Conservation (phyloP, 2,113 vertebrate genomes). For the Platichthys flesus region DNA sequence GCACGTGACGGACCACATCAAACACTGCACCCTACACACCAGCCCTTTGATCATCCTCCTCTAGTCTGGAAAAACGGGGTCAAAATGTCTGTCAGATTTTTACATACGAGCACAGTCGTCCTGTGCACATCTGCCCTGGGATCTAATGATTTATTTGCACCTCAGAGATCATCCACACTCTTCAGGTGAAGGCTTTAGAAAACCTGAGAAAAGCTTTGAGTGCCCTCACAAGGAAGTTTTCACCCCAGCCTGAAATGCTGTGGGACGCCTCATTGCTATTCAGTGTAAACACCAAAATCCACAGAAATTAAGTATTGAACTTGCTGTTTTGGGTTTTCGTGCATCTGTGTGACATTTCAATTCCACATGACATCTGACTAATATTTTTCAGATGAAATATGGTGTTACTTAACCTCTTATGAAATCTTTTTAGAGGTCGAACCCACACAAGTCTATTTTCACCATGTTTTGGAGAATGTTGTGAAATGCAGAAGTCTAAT, state of each 20-base stretch:
- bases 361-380: background rate
- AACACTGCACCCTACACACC: slow-evolving; percentile 41
- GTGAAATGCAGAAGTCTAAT: slow-evolving; percentile 56
- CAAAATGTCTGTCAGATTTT: slow-evolving; percentile 31
- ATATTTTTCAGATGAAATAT: slow-evolving; percentile 10
- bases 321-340: background rate
- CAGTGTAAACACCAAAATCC: slow-evolving; percentile 11
- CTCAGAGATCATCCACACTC: slow-evolving; percentile 7
- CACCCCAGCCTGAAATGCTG: slow-evolving; percentile 15
- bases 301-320: background rate
- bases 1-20: slow-evolving; percentile 41
- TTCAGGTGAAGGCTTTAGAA: slow-evolving; percentile 25
- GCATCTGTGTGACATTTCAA: slow-evolving; percentile 11
- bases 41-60: slow-evolving; percentile 49
- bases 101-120: slow-evolving; percentile 13
- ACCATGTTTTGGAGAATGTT: slow-evolving; percentile 39
- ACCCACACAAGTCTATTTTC: slow-evolving; percentile 10
- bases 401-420: slow-evolving; percentile 36
- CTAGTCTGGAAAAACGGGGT: slow-evolving; percentile 34
- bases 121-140: slow-evolving; percentile 48
- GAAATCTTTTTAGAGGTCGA: background rate
- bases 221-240: background rate
- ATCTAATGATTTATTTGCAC: slow-evolving; percentile 32
- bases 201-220: slow-evolving; percentile 14
- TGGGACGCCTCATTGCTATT: slow-evolving; percentile 2